phyloP scores from a whole-genome alignment of 2,113 vertebrate species.

The Rattus norvegicus region DNA sequence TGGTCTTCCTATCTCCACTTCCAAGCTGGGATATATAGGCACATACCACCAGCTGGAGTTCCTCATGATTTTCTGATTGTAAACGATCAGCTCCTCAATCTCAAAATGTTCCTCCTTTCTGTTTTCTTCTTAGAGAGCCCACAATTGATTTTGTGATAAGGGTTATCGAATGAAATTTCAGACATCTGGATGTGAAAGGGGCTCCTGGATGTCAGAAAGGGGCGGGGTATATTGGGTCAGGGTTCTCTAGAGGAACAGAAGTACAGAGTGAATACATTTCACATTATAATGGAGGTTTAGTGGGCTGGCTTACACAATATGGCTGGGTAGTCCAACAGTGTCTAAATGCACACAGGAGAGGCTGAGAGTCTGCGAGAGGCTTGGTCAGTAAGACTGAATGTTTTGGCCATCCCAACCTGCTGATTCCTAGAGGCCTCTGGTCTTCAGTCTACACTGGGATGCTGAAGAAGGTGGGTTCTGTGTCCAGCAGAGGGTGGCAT shows the following conservation, averaged over 20 bases:
- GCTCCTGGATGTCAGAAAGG: background rate
- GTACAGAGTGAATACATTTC: too few relatives aligned
- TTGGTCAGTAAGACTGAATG: background rate
- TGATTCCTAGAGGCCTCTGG: background rate
- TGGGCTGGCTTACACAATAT: background rate
- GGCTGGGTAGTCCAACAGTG: too few relatives aligned
- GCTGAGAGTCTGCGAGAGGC: background rate
- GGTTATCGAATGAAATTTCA: background rate
- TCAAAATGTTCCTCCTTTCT: background rate
- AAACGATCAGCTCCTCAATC: constrained; percentile 31
- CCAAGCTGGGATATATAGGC: background rate
- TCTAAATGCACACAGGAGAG: too few relatives aligned
- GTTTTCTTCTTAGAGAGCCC: background rate
- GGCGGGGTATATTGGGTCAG: too few relatives aligned
- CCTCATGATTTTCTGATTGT: constrained; percentile 1
- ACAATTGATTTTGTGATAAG: background rate
- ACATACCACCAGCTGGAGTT: background rate
- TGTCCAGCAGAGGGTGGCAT: background rate
- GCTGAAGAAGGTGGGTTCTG: background rate
- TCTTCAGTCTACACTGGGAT: background rate
- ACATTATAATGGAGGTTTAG: background rate
- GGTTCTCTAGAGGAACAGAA: background rate
- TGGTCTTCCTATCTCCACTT: background rate
- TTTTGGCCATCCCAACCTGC: background rate
- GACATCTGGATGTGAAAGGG: background rate